These are phyloP conservation scores for Labia minor DNA, from an alignment of 2,888 invertebrate genomes.

Conservation along the genomic window DNA sequence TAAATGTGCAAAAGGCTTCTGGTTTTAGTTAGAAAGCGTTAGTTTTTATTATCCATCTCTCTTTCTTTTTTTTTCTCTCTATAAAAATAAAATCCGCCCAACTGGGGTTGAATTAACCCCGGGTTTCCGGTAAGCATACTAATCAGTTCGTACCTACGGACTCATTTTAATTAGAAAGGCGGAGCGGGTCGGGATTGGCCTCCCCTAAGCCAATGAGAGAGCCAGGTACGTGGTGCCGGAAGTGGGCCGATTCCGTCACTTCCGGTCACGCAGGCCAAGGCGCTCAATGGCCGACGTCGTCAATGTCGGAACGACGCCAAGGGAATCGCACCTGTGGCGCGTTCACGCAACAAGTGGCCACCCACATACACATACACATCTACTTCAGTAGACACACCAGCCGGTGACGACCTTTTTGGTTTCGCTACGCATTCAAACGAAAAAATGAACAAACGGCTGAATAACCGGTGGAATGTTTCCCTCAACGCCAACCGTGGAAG, in stretches of 20 bases:
- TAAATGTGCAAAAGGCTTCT: too few relatives aligned
- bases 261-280: neutral
- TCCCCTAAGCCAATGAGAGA: neutral
- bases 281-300: neutral
- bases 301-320: neutral
- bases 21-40: too few relatives aligned
- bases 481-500: too few relatives aligned
- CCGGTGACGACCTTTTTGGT: too few relatives aligned
- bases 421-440: too few relatives aligned
- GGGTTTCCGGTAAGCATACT: too few relatives aligned
- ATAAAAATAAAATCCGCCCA: too few relatives aligned
- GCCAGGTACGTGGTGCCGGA: neutral
- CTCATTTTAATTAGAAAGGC: neutral
- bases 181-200: neutral
- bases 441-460: neutral
- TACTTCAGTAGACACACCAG: too few relatives aligned
- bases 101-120: too few relatives aligned
- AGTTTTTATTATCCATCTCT: too few relatives aligned
- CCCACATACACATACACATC: neutral
- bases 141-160: too few relatives aligned
- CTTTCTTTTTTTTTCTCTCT: too few relatives aligned
- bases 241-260: neutral
- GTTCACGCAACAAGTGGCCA: constrained; percentile 8
- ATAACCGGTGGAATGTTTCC: neutral
- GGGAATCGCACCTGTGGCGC: neutral